These are phyloP conservation scores for Asarcornis scutulata DNA, from an alignment of 2,113 vertebrate genomes.

Conservation along the genomic window DNA sequence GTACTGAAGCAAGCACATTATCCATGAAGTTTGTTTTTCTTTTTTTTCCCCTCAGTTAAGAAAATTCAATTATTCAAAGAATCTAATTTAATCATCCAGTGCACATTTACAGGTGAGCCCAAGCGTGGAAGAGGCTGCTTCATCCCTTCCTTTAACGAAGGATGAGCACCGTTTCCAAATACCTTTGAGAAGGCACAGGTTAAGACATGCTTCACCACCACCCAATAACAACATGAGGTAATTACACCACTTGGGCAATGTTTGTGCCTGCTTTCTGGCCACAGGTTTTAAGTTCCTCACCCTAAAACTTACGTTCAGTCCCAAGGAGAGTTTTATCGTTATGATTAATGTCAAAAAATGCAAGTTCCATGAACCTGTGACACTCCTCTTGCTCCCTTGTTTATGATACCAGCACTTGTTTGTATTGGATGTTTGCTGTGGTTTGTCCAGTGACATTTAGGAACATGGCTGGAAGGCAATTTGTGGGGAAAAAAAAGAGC, in stretches of 20 bases:
- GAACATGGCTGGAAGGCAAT: not conserved
- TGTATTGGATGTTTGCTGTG: not conserved
- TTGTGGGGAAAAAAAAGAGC: not conserved
- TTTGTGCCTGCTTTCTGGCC: not conserved
- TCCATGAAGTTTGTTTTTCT: not conserved
- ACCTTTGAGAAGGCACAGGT: not conserved
- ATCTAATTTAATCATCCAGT: not conserved
- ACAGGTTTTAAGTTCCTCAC: not conserved
- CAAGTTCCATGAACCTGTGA: not conserved
- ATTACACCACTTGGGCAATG: not conserved
- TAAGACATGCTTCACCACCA: not conserved
- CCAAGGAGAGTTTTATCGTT: not conserved
- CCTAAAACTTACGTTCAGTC: not conserved
- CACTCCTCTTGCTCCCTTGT: not conserved
- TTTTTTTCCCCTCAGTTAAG: not conserved
- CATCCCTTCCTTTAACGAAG: not conserved
- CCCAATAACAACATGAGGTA: not conserved
- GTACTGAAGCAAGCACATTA: not conserved
- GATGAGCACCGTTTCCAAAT: conserved; percentile 12
- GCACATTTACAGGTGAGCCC: not conserved
- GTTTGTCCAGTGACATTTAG: not conserved
- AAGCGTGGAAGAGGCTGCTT: not conserved
- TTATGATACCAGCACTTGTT: not conserved
- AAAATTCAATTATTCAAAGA: not conserved
- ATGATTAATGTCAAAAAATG: accelerated